Percentiles rank a stretch among this genome's conserved stretches.
These are phyloP conservation scores for Phalacrocorax brasilianus DNA, from an alignment of 2,113 vertebrate genomes.

Conservation along the genomic window DNA sequence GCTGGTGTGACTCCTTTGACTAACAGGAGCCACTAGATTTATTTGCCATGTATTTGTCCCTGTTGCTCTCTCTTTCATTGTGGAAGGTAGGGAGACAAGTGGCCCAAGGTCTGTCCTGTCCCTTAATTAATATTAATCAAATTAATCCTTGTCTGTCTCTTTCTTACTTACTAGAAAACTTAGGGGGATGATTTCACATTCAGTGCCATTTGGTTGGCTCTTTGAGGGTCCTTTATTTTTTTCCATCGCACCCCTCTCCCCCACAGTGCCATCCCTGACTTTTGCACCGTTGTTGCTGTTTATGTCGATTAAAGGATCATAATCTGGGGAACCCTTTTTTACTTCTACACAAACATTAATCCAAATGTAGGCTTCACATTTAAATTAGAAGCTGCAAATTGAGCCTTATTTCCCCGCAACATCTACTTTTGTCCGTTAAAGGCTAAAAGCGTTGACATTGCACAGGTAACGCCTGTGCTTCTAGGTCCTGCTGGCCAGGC, in stretches of 20 bases:
- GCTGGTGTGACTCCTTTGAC: rapidly evolving
- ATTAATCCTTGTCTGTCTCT: not conserved
- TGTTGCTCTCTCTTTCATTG: rapidly evolving
- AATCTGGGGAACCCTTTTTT: not conserved
- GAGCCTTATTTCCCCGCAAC: not conserved
- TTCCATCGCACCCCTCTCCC: not conserved
- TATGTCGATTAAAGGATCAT: not conserved
- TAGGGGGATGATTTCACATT: not conserved
- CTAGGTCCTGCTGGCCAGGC: not conserved
- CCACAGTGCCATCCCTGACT: not conserved
- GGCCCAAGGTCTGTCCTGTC: not conserved
- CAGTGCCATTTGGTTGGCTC: not conserved
- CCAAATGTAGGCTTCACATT: not conserved
- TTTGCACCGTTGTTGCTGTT: not conserved
- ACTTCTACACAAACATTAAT: not conserved
- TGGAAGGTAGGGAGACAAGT: not conserved
- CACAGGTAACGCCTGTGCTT: not conserved
- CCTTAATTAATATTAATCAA: not conserved
- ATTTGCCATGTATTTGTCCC: not conserved
- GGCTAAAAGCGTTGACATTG: not conserved
- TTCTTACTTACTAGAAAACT: not conserved
- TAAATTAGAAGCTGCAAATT: not conserved
- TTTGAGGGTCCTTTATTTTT: not conserved
- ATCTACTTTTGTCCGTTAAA: not conserved
- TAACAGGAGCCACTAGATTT: not conserved